Evolutionary conservation across 2,797 vertebrate genomes (phyloP).

Genomic region (Tragelaphus eurycerus): DNA sequence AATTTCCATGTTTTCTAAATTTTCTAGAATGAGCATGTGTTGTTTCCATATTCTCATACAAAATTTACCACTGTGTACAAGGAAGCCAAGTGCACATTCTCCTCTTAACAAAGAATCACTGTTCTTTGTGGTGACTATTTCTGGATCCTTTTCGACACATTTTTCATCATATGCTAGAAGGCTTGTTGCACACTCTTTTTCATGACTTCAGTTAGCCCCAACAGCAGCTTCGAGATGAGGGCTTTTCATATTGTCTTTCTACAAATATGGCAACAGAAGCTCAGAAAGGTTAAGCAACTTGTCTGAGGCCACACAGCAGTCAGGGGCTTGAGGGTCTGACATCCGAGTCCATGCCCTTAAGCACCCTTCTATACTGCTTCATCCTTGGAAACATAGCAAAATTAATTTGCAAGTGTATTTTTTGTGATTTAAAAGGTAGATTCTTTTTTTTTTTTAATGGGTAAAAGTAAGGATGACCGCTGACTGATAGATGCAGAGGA

Average conservation of each 20-base stretch:
- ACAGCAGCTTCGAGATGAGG: neutral
- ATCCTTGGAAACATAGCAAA: neutral
- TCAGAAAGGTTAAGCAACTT: neutral
- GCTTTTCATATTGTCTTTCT: neutral
- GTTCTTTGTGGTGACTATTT: fast-evolving
- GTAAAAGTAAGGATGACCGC: neutral
- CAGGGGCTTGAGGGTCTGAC: neutral
- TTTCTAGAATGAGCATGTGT: neutral
- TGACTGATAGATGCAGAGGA: neutral
- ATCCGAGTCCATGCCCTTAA: neutral
- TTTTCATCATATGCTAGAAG: neutral
- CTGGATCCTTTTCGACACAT: neutral
- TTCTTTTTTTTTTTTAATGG: neutral
- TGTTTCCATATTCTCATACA: neutral
- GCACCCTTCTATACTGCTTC: neutral
- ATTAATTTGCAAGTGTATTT: neutral
- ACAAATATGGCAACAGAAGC: neutral
- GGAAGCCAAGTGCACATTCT: neutral
- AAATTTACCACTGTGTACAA: neutral
- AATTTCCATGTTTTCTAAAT: neutral
- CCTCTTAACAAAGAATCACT: too few relatives aligned
- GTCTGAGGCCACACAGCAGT: neutral
- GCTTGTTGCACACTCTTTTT: neutral
- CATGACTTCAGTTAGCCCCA: neutral
- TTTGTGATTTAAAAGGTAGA: neutral